phyloP scores from a whole-genome alignment of 2,113 vertebrate genomes.

The Alosa alosa region DNA sequence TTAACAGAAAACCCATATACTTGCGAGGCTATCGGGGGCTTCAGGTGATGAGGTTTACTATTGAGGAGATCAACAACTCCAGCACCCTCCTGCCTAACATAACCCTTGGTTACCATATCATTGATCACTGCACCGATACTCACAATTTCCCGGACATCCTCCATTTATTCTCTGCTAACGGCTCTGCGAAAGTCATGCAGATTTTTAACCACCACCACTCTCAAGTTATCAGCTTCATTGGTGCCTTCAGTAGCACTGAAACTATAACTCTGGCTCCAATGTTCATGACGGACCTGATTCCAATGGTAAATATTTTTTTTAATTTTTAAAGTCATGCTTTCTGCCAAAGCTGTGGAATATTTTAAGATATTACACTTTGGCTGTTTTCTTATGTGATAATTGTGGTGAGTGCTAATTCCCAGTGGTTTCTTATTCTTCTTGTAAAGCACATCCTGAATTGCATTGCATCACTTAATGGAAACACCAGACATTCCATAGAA shows the following conservation, averaged over 20 bases:
- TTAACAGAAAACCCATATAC: conserved; percentile 55
- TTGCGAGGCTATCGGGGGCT: conserved; percentile 68
- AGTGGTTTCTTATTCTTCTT: too few species aligned
- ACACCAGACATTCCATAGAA: too few species aligned
- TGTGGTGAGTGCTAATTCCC: too few species aligned
- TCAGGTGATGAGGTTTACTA: conserved; percentile 76
- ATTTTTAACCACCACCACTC: conserved; percentile 42
- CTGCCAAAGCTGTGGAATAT: not conserved
- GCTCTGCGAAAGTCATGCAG: conserved; percentile 43
- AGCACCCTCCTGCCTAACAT: conserved; percentile 76
- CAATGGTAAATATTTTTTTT: conserved; percentile 63
- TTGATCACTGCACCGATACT: conserved; percentile 70
- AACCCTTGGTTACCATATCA: conserved; percentile 79
- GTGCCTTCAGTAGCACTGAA: conserved; percentile 62
- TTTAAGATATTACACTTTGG: not conserved
- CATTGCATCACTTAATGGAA: too few species aligned
- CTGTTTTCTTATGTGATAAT: too few species aligned
- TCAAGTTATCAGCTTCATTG: conserved; percentile 62
- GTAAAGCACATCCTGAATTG: too few species aligned
- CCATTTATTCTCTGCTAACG: conserved; percentile 51
- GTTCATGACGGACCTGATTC: conserved; percentile 72
- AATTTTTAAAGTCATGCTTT: too few species aligned
- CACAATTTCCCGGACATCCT: conserved; percentile 65
- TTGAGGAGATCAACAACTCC: conserved; percentile 85
- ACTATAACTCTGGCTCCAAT: conserved; percentile 62